These are phyloP conservation scores for Syngnathus typhle DNA, from an alignment of 2,113 vertebrate species.

Conservation along the genomic window DNA sequence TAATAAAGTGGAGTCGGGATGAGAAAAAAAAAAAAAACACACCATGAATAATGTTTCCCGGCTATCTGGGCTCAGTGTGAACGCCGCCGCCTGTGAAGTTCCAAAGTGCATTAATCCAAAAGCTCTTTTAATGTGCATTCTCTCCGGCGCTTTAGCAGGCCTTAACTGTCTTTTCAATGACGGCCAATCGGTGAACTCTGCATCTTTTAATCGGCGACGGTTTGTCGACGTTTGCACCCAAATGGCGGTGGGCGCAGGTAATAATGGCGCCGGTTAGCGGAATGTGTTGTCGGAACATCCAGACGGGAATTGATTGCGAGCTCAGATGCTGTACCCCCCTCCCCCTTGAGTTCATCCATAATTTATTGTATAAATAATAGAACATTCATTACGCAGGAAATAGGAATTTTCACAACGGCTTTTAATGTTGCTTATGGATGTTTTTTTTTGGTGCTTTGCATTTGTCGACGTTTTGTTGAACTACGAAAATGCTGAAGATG, in stretches of 20 bases:
- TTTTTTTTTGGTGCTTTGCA: conserved; percentile 65
- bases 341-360: conserved; percentile 64
- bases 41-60: conserved; percentile 67
- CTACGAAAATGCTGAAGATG: not conserved
- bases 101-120: conserved; percentile 69
- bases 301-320: conserved; percentile 65
- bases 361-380: conserved; percentile 76
- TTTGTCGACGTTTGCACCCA: not conserved
- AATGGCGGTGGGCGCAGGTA: conserved; percentile 10
- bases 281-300: conserved; percentile 55
- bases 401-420: conserved; percentile 69
- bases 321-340: conserved; percentile 20
- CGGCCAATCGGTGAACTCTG: not conserved
- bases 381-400: conserved; percentile 73
- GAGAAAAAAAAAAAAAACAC: conserved; percentile 55
- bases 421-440: conserved; percentile 62
- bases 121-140: conserved; percentile 63
- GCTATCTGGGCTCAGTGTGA: conserved; percentile 57
- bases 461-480: conserved; percentile 56
- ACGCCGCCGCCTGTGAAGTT: conserved; percentile 57
- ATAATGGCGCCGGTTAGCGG: conserved; percentile 55
- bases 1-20: conserved; percentile 75
- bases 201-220: conserved; percentile 1
- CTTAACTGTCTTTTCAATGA: conserved; percentile 33
- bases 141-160: conserved; percentile 49